phyloP scores from a whole-genome alignment of 2,797 vertebrate species.

The Carcharodon carcharias region DNA sequence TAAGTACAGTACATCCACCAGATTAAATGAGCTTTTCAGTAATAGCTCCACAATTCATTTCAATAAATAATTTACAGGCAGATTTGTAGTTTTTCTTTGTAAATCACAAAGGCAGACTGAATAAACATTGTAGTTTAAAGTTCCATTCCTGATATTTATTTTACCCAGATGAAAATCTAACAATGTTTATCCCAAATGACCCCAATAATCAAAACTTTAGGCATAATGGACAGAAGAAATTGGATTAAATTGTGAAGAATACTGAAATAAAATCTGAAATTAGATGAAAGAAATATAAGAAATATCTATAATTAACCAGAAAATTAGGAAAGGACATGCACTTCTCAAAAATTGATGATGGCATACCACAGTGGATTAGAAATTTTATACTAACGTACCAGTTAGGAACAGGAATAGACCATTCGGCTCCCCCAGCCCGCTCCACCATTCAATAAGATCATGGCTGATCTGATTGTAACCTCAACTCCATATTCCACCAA shows the following conservation, averaged over 20 bases:
- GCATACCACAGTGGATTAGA: background rate
- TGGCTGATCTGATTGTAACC: no score
- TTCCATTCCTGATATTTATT: slow-evolving; percentile 10
- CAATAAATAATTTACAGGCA: slow-evolving; percentile 8
- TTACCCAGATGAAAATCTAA: background rate
- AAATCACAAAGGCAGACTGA: background rate
- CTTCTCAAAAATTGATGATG: background rate
- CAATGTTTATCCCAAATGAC: background rate
- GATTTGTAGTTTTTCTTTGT: background rate
- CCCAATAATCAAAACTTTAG: background rate
- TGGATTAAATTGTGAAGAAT: background rate
- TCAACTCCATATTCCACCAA: no score
- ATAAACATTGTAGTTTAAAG: slow-evolving; percentile 19
- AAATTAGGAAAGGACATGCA: background rate
- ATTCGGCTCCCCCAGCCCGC: no score
- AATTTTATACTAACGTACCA: background rate
- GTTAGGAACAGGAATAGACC: no score
- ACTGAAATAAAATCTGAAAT: background rate
- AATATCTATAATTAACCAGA: background rate
- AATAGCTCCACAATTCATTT: background rate
- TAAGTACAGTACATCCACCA: no score
- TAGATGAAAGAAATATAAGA: background rate
- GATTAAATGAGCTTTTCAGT: slow-evolving; percentile 1
- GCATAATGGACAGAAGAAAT: background rate
- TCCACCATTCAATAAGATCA: no score